Percentiles rank a stretch among this genome's conserved stretches.
Evolutionary conservation across 2,888 invertebrate species (phyloP).

Genomic region (Electrophaes corylata): DNA sequence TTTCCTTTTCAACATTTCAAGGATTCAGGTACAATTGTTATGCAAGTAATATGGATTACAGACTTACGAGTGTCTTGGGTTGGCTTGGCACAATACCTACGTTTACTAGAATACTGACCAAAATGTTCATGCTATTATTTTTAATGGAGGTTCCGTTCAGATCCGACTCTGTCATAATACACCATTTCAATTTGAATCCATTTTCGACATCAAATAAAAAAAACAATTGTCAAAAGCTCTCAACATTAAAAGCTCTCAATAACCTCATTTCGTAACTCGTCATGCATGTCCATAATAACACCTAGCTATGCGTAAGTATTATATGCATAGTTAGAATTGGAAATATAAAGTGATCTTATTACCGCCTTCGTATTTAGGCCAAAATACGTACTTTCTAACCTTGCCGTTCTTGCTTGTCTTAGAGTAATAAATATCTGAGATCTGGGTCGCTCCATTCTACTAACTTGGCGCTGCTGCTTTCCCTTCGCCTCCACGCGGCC

Average conservation of each 20-base stretch:
- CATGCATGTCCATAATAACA: not conserved
- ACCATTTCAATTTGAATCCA: no score
- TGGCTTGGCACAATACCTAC: no score
- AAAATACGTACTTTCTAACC: constrained; percentile 44
- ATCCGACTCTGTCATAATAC: no score
- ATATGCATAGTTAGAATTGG: constrained; percentile 4
- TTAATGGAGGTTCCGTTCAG: no score
- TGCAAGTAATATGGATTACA: constrained; percentile 1
- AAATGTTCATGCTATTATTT: no score
- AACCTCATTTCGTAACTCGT: constrained; percentile 15
- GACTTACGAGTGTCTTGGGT: no score
- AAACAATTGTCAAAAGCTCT: not conserved
- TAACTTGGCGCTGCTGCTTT: constrained; percentile 46
- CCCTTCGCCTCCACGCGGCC: constrained; percentile 60
- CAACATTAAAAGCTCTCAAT: not conserved
- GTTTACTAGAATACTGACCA: not conserved
- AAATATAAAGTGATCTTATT: constrained; percentile 35
- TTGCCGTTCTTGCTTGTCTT: constrained; percentile 42
- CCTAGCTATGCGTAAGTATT: no score
- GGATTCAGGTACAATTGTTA: constrained; percentile 12
- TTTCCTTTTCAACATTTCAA: constrained; percentile 20
- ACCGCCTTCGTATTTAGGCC: constrained; percentile 42
- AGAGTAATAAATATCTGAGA: constrained; percentile 42
- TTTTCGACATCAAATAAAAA: no score
- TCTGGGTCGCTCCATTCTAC: constrained; percentile 50